Evolutionary conservation across 2,113 vertebrate genomes (phyloP).

Genomic region (Tragelaphus imberbis): DNA sequence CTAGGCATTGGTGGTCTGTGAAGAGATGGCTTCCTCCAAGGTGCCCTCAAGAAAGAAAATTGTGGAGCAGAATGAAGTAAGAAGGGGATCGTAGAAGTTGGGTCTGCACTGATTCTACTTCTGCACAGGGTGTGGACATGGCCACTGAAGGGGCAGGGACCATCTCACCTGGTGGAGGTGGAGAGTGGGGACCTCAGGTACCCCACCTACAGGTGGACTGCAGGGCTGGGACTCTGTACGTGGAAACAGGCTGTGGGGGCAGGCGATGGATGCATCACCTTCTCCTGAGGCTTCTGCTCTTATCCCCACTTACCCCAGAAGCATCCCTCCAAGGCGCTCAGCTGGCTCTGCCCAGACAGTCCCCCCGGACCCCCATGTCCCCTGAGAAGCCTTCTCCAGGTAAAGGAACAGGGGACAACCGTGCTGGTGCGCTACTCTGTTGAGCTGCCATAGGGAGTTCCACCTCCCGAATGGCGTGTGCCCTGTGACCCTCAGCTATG

Average conservation of each 20-base stretch:
- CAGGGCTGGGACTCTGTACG: background rate
- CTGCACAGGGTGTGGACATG: rapidly evolving
- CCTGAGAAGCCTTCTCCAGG: background rate
- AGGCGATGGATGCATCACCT: rapidly evolving
- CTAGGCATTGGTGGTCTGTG: constrained; percentile 33
- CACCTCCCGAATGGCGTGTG: background rate
- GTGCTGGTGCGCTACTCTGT: background rate
- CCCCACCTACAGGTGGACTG: rapidly evolving
- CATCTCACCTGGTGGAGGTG: rapidly evolving
- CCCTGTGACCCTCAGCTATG: background rate
- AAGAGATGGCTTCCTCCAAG: constrained; percentile 45
- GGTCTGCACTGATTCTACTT: background rate
- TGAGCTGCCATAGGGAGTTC: background rate
- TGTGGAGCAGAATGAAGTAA: background rate
- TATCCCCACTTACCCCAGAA: background rate
- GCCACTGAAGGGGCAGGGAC: background rate
- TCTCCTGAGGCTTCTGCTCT: background rate
- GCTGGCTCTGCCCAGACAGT: background rate
- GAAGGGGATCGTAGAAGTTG: background rate
- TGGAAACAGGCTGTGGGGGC: background rate
- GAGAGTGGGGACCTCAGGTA: background rate
- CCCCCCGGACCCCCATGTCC: background rate
- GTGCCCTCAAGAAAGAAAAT: background rate
- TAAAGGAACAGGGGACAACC: background rate
- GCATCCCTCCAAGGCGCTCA: background rate